Percentiles rank a stretch among this genome's conserved stretches.
Evolutionary conservation across 2,797 vertebrate genomes (phyloP).

Genomic region (Anas acuta): DNA sequence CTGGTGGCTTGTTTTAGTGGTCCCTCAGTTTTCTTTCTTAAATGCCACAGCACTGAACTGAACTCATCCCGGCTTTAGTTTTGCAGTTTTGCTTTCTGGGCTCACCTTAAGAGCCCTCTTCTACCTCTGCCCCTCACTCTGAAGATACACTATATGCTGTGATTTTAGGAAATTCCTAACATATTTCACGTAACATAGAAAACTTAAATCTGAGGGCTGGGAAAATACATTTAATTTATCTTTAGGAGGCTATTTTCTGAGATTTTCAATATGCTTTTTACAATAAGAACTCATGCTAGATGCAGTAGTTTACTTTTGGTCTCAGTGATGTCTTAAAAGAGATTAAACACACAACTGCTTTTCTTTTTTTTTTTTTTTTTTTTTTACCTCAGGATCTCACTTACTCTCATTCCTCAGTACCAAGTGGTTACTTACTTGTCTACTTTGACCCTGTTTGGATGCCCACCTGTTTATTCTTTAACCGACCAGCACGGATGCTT

Average conservation of each 20-base stretch:
- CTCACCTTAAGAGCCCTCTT: neutral
- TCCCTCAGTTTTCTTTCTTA: neutral
- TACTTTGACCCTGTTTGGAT: neutral
- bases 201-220: neutral
- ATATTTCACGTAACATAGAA: neutral
- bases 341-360: neutral
- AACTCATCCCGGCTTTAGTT: neutral
- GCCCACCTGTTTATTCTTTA: neutral
- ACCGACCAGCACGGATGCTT: neutral
- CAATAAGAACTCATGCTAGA: neutral
- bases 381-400: neutral
- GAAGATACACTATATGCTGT: neutral
- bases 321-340: neutral
- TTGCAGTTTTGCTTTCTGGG: neutral
- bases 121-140: neutral
- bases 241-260: neutral
- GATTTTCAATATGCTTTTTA: neutral
- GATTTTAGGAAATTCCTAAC: neutral
- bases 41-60: neutral
- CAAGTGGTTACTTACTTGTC: neutral
- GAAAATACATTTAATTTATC: neutral
- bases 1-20: neutral
- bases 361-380: neutral
- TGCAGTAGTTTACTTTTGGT: neutral
- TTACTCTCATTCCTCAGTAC: neutral